Percentiles rank a stretch among this genome's conserved stretches.
Conservation (phyloP, 2,113 vertebrate species). For the Pardalotus punctatus region DNA sequence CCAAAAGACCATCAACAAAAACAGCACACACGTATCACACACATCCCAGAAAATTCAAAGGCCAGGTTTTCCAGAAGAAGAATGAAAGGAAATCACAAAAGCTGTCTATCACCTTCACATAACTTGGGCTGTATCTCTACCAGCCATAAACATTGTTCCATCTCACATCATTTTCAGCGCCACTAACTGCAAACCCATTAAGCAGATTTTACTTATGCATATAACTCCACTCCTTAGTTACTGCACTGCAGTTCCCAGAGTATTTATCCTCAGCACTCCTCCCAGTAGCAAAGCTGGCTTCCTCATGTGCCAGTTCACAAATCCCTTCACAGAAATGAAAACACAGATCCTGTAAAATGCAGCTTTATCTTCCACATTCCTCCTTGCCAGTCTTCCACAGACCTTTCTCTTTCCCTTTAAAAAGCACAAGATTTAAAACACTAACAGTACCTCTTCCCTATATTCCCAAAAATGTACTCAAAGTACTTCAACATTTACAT, state of each 20-base stretch:
- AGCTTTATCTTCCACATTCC: neutral
- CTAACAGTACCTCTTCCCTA: neutral
- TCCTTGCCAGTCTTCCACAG: neutral
- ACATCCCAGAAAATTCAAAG: neutral
- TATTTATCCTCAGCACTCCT: neutral
- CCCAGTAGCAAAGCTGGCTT: neutral
- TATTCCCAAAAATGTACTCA: neutral
- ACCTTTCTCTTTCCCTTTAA: neutral
- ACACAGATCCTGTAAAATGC: neutral
- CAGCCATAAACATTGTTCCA: neutral
- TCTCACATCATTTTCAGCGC: neutral
- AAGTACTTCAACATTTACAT: neutral
- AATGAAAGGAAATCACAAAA: neutral
- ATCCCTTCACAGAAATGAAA: neutral
- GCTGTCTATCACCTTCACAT: neutral
- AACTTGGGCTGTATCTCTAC: neutral
- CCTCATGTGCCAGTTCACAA: neutral
- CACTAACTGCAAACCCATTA: neutral
- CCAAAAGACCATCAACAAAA: neutral
- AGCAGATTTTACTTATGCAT: neutral
- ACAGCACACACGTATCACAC: accelerated
- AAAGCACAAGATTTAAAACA: neutral
- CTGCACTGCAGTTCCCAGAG: neutral
- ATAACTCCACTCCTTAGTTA: neutral
- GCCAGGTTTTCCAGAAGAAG: neutral